Percentiles rank a stretch among this genome's conserved stretches.
Evolutionary conservation across 2,113 vertebrate genomes (phyloP).

Genomic region (Elaphurus davidianus): DNA sequence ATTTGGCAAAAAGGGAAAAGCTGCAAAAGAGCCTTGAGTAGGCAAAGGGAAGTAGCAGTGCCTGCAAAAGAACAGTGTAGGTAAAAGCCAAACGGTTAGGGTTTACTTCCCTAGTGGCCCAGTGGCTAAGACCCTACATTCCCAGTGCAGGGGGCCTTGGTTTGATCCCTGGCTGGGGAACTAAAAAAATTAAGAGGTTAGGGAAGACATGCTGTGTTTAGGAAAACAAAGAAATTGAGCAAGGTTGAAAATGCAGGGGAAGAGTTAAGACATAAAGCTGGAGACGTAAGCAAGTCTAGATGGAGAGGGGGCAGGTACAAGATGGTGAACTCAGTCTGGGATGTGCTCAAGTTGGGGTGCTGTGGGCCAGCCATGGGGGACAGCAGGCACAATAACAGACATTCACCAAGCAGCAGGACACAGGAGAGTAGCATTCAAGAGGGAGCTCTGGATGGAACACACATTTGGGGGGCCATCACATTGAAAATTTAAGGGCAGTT

Average conservation of each 20-base stretch:
- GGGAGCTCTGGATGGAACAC: neutral
- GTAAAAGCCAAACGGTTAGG: neutral
- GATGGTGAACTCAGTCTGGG: neutral
- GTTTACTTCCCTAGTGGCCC: neutral
- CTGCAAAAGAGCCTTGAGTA: neutral
- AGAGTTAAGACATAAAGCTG: neutral
- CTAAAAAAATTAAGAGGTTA: neutral
- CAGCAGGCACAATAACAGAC: neutral
- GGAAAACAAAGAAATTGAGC: neutral
- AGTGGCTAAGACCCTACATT: neutral
- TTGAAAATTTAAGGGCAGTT: neutral
- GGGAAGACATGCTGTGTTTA: neutral
- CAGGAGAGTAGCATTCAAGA: neutral
- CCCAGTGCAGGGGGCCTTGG: neutral
- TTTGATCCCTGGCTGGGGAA: neutral
- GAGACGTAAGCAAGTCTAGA: too few relatives aligned
- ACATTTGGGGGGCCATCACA: too few relatives aligned
- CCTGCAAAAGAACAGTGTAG: neutral
- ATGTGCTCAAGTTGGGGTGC: neutral
- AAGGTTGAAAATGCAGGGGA: neutral
- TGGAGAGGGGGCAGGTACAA: neutral
- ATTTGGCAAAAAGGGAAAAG: constrained; percentile 97
- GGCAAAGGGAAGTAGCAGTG: neutral
- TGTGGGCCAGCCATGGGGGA: neutral
- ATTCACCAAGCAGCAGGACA: neutral